Conservation (phyloP, 2,888 invertebrate genomes). For the Sphecodes monilicornis region DNA sequence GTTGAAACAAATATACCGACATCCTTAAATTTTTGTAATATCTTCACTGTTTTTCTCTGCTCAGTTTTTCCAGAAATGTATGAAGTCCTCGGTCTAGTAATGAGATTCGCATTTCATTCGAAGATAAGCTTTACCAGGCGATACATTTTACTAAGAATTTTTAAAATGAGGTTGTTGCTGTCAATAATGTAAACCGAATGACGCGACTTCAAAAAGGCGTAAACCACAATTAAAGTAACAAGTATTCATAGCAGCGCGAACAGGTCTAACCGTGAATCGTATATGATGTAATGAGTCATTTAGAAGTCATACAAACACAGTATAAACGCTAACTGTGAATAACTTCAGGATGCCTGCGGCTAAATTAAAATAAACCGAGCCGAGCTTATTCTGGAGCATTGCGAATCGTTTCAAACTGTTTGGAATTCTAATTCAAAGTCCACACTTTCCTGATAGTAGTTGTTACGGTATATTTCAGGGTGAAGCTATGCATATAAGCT, state of each 20-base stretch:
- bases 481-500: neutral
- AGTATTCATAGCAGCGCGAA: neutral
- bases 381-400: neutral
- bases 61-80: too few relatives aligned
- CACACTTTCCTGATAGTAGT: neutral
- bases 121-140: too few relatives aligned
- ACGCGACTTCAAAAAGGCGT: neutral
- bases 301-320: neutral
- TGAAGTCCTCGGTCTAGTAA: too few relatives aligned
- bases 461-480: neutral
- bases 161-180: too few relatives aligned
- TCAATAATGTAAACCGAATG: neutral
- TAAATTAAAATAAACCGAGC: neutral
- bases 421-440: neutral
- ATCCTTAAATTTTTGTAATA: too few relatives aligned
- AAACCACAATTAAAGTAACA: neutral
- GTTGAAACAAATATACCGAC: too few relatives aligned
- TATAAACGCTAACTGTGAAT: neutral
- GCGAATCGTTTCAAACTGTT: neutral
- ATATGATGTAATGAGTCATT: neutral
- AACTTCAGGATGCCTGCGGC: neutral
- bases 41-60: too few relatives aligned
- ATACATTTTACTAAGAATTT: too few relatives aligned
- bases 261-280: neutral
- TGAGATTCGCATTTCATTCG: too few relatives aligned